Evolutionary conservation across 2,888 invertebrate species (phyloP), one percentile per base, ranked within the genome.

Genomic region (Hipparchia sbordonii): DNA sequence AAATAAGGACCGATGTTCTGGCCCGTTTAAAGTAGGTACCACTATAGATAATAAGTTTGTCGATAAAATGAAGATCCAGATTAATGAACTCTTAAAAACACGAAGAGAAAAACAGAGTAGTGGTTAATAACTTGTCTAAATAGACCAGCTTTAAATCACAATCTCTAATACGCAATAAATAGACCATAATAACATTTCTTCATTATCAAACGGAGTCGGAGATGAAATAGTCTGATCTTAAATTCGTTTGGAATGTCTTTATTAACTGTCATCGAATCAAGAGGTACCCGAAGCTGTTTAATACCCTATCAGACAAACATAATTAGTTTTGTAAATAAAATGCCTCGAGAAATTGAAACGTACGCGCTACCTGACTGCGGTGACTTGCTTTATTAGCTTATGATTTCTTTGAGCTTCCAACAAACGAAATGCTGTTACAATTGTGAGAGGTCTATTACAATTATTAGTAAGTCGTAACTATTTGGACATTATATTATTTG

Each of bases 321-420:
- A 92, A 93, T 93, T 93, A 93, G 90, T 93, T 93, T 93, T 93
- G 90, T 93, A 92, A 92, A 93, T 93, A 92, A 92, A 93, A 92
- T 93, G 89, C 91, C 90, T 89, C 86, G 81, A 85, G 91, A 91
- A 92, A 93, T 93, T 93, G 93, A 93, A 93, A 92, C 92, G 92
- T 90, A 87, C 81, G 84, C 81, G 90, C 91, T 92, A 92, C 93
- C 90, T 91, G 89, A 86, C 84, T 85, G 86, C 77, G 84, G 89
- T 92, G 93, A 92, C 92, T 92, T 91, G 93, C 91, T 85, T 85
- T 85, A 89, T 89, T 86, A 84, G 79, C 83, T 85, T 85, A 84
- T 82, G 83, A 82, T 79, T 82, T 77, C 72, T 74, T 78, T 77
- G 74, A 77, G 74, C 70, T 68, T 67, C 69, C 73, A 69, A 74